A percentile compares a stretch with the other conserved stretches of the same genome.
These are phyloP conservation scores for Drosophila miranda DNA, from an alignment of 1,140 invertebrate genomes.

Conservation along the genomic window DNA sequence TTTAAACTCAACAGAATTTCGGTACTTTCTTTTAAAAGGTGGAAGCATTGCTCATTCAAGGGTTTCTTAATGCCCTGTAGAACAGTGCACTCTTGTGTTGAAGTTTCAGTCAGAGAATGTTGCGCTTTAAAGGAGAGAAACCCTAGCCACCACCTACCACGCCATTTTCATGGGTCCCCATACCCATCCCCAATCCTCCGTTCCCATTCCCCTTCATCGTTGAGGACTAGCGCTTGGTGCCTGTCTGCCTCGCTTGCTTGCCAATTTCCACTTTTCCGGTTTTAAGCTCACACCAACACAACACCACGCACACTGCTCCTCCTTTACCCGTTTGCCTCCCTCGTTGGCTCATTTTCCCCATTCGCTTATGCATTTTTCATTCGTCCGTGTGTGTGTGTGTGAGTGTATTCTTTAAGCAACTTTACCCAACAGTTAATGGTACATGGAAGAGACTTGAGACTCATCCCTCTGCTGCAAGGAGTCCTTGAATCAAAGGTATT, in stretches of 20 bases:
- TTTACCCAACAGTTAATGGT: slow-evolving; percentile 44
- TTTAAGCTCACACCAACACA: slow-evolving; percentile 61
- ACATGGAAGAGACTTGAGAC: no score
- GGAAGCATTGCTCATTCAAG: no score
- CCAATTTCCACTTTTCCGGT: slow-evolving; percentile 77
- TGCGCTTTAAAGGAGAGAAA: no score
- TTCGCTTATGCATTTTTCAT: slow-evolving; percentile 68
- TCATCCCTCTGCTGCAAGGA: neutral
- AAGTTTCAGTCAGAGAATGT: no score
- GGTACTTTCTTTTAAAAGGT: no score
- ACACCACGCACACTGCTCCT: slow-evolving; percentile 12
- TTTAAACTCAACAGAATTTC: no score
- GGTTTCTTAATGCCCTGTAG: no score
- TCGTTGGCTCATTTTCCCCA: slow-evolving; percentile 49
- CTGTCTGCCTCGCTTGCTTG: slow-evolving; percentile 68
- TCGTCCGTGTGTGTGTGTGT: slow-evolving; percentile 1
- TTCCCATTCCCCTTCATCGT: slow-evolving; percentile 10
- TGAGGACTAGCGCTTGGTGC: slow-evolving; percentile 43
- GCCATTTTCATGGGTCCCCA: neutral
- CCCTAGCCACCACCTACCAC: no score
- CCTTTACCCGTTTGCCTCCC: slow-evolving; percentile 3
- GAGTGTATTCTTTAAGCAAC: slow-evolving; percentile 30
- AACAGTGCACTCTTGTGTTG: no score
- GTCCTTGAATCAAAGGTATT: neutral
- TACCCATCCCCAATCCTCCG: neutral